A percentile compares a stretch with the other conserved stretches of the same genome.
Conservation (phyloP, 2,888 invertebrate genomes). For the Macropis europaea region DNA sequence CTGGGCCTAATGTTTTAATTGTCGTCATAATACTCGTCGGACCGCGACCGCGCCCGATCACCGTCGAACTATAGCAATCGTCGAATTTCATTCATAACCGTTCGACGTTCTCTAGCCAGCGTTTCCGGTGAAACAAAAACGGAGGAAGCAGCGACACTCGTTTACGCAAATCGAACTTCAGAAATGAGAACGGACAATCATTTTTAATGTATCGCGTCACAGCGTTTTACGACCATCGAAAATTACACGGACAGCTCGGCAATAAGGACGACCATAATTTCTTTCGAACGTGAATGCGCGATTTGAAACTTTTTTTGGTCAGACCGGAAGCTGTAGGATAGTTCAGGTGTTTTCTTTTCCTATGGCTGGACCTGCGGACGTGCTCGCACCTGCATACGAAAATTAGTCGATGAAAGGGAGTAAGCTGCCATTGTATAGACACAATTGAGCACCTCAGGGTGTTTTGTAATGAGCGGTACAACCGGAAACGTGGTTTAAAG, state of each 20-base stretch:
- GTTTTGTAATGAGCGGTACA: no score
- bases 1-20: constrained; percentile 73
- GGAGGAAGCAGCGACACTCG: constrained; percentile 16
- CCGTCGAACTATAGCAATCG: not conserved
- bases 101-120: constrained; percentile 2
- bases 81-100: constrained; percentile 34
- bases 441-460: no score
- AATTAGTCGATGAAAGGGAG: no score
- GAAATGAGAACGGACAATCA: constrained; percentile 11
- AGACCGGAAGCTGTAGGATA: no score
- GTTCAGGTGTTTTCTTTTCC: no score
- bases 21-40: constrained; percentile 70
- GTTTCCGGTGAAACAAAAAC: constrained; percentile 31
- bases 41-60: constrained; percentile 61
- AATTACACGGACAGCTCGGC: not conserved
- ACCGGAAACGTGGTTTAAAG: no score
- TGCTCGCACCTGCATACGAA: no score
- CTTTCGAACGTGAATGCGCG: no score
- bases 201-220: not conserved
- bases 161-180: constrained; percentile 25
- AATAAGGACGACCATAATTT: constrained; percentile 3
- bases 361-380: no score
- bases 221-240: constrained; percentile 25
- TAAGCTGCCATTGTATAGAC: no score
- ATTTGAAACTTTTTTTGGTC: no score